These are phyloP conservation scores for Orius insidiosus DNA, from an alignment of 1,140 invertebrate genomes.

Conservation along the genomic window DNA sequence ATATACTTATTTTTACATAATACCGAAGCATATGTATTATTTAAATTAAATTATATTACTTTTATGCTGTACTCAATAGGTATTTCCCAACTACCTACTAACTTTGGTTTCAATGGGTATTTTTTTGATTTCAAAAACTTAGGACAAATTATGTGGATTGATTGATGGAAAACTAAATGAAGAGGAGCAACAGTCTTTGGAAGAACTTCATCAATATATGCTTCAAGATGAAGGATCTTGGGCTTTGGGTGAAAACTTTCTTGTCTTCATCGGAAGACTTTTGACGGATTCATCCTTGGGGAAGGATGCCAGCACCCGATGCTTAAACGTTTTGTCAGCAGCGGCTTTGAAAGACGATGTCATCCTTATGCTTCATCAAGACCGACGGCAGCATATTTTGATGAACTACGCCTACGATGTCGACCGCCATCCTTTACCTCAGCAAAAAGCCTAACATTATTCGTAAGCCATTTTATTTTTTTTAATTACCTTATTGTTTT, in stretches of 20 bases:
- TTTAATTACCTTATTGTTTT: no score
- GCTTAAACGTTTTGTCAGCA: constrained; percentile 49
- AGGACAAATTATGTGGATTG: no score
- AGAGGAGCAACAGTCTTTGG: constrained; percentile 50
- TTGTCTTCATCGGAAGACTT: constrained; percentile 52
- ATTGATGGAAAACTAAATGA: constrained; percentile 45
- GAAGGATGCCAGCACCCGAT: constrained; percentile 36
- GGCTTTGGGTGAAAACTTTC: constrained; percentile 76
- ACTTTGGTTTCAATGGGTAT: no score
- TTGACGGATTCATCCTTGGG: constrained; percentile 41
- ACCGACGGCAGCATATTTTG: constrained; percentile 71
- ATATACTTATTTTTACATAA: no score
- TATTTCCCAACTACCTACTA: no score
- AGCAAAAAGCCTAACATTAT: constrained; percentile 58
- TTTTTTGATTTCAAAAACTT: no score
- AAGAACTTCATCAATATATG: constrained; percentile 72
- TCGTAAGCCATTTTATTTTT: constrained; percentile 47
- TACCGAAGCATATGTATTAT: no score
- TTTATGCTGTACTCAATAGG: no score
- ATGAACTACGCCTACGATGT: constrained; percentile 78
- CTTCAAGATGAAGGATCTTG: constrained; percentile 75
- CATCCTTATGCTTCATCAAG: constrained; percentile 75
- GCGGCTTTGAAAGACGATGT: constrained; percentile 77
- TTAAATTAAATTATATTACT: no score
- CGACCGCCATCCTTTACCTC: constrained; percentile 53